Evolutionary conservation across 37 sponge, comb jelly and placozoan species (phyloP).

Genomic region (Haliclona indistincta): DNA sequence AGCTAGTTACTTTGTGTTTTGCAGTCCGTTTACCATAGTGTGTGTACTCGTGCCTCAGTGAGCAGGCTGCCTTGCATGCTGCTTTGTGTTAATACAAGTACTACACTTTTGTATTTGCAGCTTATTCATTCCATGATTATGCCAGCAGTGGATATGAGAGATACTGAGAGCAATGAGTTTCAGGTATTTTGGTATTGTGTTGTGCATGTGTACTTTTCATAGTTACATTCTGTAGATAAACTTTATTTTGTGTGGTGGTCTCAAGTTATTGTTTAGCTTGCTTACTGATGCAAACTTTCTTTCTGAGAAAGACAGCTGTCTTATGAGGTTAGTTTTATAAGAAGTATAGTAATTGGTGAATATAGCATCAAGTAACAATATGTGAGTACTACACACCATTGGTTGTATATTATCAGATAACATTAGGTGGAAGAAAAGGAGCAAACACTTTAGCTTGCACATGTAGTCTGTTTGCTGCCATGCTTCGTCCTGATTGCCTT

Average conservation of each 20-base stretch:
- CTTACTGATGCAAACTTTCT: constrained; percentile 50
- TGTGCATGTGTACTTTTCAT: background rate
- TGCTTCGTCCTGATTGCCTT: too few relatives aligned
- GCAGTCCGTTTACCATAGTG: background rate
- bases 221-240: constrained; percentile 21
- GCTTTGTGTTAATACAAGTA: background rate
- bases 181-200: constrained; percentile 31
- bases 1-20: too few relatives aligned
- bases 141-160: constrained; percentile 66
- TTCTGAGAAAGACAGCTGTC: constrained; percentile 22
- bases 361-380: too few relatives aligned
- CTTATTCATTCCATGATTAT: constrained; percentile 65
- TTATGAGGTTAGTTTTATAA: constrained; percentile 39
- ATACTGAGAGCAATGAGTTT: constrained; percentile 62
- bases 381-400: too few relatives aligned
- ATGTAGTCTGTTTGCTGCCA: too few relatives aligned
- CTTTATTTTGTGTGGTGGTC: constrained; percentile 65
- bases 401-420: too few relatives aligned
- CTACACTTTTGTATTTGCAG: constrained; percentile 27
- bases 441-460: too few relatives aligned
- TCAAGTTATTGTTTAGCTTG: constrained; percentile 48
- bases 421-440: too few relatives aligned
- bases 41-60: background rate
- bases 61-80: background rate
- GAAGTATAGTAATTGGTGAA: background rate